These are phyloP conservation scores for Manis javanica DNA, from an alignment of 2,797 vertebrate genomes.

Conservation along the genomic window DNA sequence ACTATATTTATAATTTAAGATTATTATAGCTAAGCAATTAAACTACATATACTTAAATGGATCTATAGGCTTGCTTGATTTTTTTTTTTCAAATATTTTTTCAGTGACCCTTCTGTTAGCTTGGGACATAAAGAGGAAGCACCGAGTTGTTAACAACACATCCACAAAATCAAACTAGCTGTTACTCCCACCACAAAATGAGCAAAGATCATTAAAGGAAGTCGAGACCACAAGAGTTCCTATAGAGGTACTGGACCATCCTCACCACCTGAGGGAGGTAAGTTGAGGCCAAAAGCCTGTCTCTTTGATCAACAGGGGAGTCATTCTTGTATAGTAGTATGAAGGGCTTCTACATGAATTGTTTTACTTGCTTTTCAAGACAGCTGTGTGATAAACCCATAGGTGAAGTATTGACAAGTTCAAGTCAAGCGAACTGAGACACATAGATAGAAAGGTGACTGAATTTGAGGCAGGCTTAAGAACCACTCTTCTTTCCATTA, in stretches of 20 bases:
- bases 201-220: slow-evolving; percentile 21
- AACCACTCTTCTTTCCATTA: neutral
- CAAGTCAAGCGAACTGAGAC: neutral
- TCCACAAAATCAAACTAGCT: neutral
- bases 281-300: neutral
- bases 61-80: neutral
- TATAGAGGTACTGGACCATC: neutral
- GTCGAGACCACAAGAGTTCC: neutral
- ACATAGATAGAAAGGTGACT: neutral
- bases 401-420: neutral
- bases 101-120: neutral
- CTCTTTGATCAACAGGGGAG: neutral
- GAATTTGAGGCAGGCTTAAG: neutral
- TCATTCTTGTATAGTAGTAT: neutral
- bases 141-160: neutral
- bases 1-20: neutral
- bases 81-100: neutral
- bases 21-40: neutral
- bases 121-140: neutral
- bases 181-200: neutral
- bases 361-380: slow-evolving; percentile 33
- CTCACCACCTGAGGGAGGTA: neutral
- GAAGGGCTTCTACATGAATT: neutral
- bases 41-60: neutral
- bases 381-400: neutral